phyloP scores from a whole-genome alignment of 2,888 invertebrate genomes.

The Ferrisia virgata region DNA sequence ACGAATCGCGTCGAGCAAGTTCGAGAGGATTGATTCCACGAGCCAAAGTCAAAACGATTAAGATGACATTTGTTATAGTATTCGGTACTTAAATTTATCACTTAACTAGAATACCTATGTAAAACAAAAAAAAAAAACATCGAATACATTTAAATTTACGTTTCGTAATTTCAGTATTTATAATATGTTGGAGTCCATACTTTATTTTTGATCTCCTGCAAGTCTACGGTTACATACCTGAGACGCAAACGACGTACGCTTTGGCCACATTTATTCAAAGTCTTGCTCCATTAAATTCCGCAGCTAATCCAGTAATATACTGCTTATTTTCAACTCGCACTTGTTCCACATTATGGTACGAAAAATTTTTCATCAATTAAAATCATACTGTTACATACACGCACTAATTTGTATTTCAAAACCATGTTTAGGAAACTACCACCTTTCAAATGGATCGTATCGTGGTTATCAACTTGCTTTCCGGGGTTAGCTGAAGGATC shows the following conservation, averaged over 20 bases:
- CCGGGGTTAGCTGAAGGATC: conserved; percentile 35
- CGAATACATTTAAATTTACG: not conserved
- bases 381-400: conserved; percentile 14
- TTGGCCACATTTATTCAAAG: conserved; percentile 89
- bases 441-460: conserved; percentile 40
- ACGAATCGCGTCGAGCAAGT: conserved; percentile 71
- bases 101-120: not conserved
- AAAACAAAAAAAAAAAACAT: not conserved
- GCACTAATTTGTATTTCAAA: not conserved
- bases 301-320: conserved; percentile 91
- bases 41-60: conserved; percentile 94
- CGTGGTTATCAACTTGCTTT: conserved; percentile 37
- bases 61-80: conserved; percentile 96
- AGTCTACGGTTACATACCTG: conserved; percentile 78
- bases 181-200: conserved; percentile 93
- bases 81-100: conserved; percentile 62
- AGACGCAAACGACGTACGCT: conserved; percentile 74
- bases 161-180: conserved; percentile 66
- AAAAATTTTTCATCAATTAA: not conserved
- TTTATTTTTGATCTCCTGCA: conserved; percentile 87
- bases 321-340: conserved; percentile 88
- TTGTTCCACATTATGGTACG: conserved; percentile 77
- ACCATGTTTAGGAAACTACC: conserved; percentile 31
- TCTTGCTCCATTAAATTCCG: conserved; percentile 85
- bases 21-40: conserved; percentile 89